A percentile compares a stretch with the other conserved stretches of the same genome.
phyloP scores from a whole-genome alignment of 2,113 vertebrate genomes.

The Oreochromis tanganicae region DNA sequence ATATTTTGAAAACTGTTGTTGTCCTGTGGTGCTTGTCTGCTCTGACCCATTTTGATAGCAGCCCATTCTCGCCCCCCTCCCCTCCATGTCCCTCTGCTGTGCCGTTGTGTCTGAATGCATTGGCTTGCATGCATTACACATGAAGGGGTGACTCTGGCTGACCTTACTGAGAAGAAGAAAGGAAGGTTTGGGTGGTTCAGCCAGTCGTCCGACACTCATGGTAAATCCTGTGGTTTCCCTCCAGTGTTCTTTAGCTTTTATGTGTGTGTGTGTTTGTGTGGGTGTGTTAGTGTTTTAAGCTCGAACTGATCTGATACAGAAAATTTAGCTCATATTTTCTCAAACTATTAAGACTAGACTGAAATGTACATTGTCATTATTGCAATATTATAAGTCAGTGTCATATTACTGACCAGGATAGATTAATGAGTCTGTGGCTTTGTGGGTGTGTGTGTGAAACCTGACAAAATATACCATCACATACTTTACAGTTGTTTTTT shows the following conservation, averaged over 20 bases:
- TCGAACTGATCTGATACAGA: background rate
- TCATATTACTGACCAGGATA: background rate
- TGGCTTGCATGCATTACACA: constrained; percentile 84
- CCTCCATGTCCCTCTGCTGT: constrained; percentile 77
- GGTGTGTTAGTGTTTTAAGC: background rate
- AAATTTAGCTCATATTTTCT: background rate
- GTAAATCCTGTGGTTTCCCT: constrained; percentile 79
- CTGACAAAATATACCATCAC: constrained; percentile 5
- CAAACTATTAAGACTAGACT: background rate
- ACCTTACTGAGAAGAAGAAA: constrained; percentile 97
- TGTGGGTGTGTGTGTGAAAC: background rate
- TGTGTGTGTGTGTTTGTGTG: background rate
- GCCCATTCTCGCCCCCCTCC: constrained; percentile 61
- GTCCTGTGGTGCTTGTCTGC: constrained; percentile 65
- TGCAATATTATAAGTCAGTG: background rate
- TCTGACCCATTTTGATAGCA: constrained; percentile 72
- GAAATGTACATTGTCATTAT: background rate
- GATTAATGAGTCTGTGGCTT: background rate
- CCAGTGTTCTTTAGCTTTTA: constrained; percentile 33
- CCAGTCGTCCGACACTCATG: constrained; percentile 92
- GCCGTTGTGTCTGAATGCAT: constrained; percentile 81
- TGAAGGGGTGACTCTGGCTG: constrained; percentile 93
- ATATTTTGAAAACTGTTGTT: constrained; percentile 69
- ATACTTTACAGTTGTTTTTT: constrained; percentile 37
- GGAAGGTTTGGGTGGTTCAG: constrained; percentile 92